These are phyloP conservation scores for Epinotia brunnichana DNA, from an alignment of 2,888 invertebrate species.

Conservation along the genomic window DNA sequence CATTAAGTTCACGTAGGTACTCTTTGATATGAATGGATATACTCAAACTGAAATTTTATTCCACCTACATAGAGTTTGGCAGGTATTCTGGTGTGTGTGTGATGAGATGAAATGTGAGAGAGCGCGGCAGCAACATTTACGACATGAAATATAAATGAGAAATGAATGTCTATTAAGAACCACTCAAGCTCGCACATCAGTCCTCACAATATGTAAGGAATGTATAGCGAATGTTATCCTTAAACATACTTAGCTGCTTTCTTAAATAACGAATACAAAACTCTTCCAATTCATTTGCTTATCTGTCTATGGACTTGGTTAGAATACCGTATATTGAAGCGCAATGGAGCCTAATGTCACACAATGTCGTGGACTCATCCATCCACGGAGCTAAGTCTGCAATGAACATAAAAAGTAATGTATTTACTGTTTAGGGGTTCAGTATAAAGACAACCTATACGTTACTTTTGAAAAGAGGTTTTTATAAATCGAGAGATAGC, in stretches of 20 bases:
- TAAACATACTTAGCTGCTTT: constrained; percentile 61
- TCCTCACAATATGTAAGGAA: constrained; percentile 51
- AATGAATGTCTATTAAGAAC: constrained; percentile 51
- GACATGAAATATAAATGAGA: constrained; percentile 41
- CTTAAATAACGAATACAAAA: constrained; percentile 64
- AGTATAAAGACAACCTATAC: neutral
- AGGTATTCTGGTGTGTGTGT: neutral
- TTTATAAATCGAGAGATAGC: too few species aligned
- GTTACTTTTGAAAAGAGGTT: neutral
- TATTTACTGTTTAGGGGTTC: constrained; percentile 11
- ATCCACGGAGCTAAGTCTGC: constrained; percentile 63
- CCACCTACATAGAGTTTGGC: neutral
- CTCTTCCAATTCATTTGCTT: constrained; percentile 82
- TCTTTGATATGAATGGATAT: neutral
- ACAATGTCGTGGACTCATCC: constrained; percentile 72
- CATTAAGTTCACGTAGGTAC: neutral
- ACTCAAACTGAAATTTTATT: neutral
- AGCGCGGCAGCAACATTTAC: constrained; percentile 9
- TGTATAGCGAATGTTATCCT: constrained; percentile 59
- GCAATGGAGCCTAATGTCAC: constrained; percentile 81
- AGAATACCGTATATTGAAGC: constrained; percentile 74
- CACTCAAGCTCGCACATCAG: constrained; percentile 49
- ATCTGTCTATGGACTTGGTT: constrained; percentile 77
- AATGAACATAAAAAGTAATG: constrained; percentile 64
- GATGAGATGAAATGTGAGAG: neutral